These are phyloP conservation scores for Propithecus perrieri DNA, from an alignment of 2,797 vertebrate species.

Conservation along the genomic window DNA sequence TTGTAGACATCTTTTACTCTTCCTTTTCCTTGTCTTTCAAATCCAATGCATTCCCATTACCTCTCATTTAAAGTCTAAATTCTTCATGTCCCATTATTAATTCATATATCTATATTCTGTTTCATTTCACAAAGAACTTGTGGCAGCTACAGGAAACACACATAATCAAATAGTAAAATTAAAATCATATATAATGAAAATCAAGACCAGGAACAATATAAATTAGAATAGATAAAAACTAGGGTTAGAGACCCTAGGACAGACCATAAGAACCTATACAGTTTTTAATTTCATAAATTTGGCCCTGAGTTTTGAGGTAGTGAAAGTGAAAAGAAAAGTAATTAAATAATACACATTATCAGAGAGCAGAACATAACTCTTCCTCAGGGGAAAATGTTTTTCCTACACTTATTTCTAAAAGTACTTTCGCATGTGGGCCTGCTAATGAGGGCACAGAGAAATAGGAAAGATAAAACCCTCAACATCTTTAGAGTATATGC, in stretches of 20 bases:
- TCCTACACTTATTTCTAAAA: neutral
- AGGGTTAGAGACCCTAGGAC: neutral
- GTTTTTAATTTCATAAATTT: constrained; percentile 33
- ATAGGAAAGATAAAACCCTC: neutral
- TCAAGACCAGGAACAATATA: neutral
- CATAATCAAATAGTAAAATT: constrained; percentile 6
- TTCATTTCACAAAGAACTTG: neutral
- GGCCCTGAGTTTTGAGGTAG: neutral
- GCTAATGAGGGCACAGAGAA: neutral
- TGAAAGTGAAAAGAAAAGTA: neutral
- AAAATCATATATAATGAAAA: constrained; percentile 32
- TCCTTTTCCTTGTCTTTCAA: neutral
- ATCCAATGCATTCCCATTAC: neutral
- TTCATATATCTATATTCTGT: neutral
- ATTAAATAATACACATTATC: neutral
- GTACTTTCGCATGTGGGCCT: neutral
- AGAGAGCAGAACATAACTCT: neutral
- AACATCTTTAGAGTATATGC: neutral
- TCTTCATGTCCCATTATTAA: neutral
- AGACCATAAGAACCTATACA: neutral
- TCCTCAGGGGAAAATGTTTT: neutral
- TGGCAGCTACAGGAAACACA: constrained; percentile 4
- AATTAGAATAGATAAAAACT: neutral
- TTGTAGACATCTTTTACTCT: neutral
- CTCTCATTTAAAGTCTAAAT: constrained; percentile 16